A percentile compares a stretch with the other conserved stretches of the same genome.
Evolutionary conservation across 1,140 invertebrate genomes (phyloP).

Genomic region (Tetramorium parvispinum): DNA sequence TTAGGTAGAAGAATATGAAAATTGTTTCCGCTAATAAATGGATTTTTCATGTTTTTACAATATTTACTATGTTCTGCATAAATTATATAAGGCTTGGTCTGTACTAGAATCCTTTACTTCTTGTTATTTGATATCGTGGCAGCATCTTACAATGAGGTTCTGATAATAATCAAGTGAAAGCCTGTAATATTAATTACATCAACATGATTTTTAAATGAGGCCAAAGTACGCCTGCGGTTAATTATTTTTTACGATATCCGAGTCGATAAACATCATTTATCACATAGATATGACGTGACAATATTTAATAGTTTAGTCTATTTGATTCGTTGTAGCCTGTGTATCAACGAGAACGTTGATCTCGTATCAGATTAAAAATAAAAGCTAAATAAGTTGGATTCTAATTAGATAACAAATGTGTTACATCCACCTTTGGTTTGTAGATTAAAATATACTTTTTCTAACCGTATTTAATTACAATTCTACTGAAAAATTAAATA

Average conservation of each 20-base stretch:
- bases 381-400: neutral
- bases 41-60: neutral
- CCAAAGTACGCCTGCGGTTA: slow-evolving; percentile 18
- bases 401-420: neutral
- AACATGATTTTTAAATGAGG: slow-evolving; percentile 49
- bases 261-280: slow-evolving; percentile 49
- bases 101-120: slow-evolving; percentile 40
- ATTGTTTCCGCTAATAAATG: neutral
- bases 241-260: slow-evolving; percentile 22
- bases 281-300: slow-evolving; percentile 40
- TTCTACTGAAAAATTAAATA: neutral
- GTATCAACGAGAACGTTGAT: neutral
- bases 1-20: neutral
- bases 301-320: neutral
- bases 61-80: neutral
- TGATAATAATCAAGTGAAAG: slow-evolving; percentile 68
- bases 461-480: neutral
- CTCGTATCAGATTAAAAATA: neutral
- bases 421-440: neutral
- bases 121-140: slow-evolving; percentile 58
- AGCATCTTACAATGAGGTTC: slow-evolving; percentile 23
- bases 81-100: slow-evolving; percentile 64
- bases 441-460: slow-evolving; percentile 1
- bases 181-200: slow-evolving; percentile 65
- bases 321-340: neutral